Conservation (phyloP, 1,140 invertebrate genomes). For the Dolichoris vasculosae region DNA sequence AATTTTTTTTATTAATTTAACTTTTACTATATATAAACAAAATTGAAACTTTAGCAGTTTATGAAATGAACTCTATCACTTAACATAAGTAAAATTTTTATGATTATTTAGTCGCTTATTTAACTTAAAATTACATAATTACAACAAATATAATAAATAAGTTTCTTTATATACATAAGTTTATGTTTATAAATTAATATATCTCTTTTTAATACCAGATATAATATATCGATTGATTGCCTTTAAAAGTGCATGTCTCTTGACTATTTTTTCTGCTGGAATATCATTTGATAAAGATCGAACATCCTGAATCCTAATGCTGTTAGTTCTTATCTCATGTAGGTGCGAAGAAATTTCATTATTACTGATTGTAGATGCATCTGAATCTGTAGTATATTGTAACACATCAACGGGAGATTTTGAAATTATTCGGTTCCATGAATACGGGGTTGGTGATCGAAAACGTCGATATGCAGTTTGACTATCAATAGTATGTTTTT, state of each 20-base stretch:
- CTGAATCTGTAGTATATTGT: background rate
- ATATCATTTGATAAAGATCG: background rate
- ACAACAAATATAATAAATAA: background rate
- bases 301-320: background rate
- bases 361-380: background rate
- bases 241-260: background rate
- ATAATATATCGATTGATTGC: slow-evolving; percentile 28
- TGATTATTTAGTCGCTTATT: no score
- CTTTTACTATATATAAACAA: no score
- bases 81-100: no score
- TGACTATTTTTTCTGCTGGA: background rate
- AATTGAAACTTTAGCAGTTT: no score
- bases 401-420: background rate
- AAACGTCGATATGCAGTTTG: background rate
- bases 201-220: slow-evolving; percentile 36
- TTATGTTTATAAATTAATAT: background rate
- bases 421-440: background rate
- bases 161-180: no score
- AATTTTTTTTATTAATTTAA: no score
- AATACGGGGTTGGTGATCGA: slow-evolving; percentile 31
- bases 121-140: background rate
- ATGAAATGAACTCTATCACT: no score
- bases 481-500: background rate
- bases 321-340: background rate
- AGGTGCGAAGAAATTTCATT: background rate